A percentile compares a stretch with the other conserved stretches of the same genome.
Evolutionary conservation across 2,113 vertebrate species (phyloP).

Genomic region (Pelobates fuscus): DNA sequence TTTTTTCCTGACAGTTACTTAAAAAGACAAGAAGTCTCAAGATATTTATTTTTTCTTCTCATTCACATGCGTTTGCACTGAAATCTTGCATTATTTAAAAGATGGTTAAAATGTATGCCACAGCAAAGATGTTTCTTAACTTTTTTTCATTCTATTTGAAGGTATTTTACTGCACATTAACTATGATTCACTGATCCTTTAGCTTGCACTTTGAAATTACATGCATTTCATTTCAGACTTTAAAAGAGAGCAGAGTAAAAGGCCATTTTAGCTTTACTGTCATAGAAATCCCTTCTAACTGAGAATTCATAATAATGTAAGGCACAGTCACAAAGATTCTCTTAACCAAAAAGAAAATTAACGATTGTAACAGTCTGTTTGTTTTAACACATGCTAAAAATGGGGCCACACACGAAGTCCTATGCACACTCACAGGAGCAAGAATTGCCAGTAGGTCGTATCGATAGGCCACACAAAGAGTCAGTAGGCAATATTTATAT

Average conservation of each 20-base stretch:
- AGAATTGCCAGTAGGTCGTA: no score
- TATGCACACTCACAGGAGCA: no score
- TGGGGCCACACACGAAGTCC: no score
- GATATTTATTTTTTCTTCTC: constrained; percentile 61
- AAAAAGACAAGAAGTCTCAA: constrained; percentile 64
- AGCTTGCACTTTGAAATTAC: constrained; percentile 51
- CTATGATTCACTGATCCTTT: constrained; percentile 49
- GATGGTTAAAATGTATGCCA: constrained; percentile 55
- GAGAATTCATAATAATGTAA: background rate
- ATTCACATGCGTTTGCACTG: constrained; percentile 54
- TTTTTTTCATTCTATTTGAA: constrained; percentile 50
- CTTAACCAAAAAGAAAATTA: no score
- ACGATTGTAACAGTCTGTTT: no score
- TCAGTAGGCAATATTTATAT: no score
- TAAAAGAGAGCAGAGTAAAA: constrained; percentile 17
- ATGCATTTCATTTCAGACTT: constrained; percentile 42
- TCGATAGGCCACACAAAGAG: no score
- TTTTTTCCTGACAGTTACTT: constrained; percentile 61
- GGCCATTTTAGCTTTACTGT: constrained; percentile 8
- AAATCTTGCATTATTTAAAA: constrained; percentile 58
- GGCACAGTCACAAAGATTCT: no score
- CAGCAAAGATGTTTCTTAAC: constrained; percentile 54
- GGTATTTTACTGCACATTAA: constrained; percentile 53
- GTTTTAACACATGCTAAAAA: no score
- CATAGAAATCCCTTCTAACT: constrained; percentile 10